These are phyloP conservation scores for Lates calcarifer DNA, from an alignment of 2,113 vertebrate genomes.

Conservation along the genomic window DNA sequence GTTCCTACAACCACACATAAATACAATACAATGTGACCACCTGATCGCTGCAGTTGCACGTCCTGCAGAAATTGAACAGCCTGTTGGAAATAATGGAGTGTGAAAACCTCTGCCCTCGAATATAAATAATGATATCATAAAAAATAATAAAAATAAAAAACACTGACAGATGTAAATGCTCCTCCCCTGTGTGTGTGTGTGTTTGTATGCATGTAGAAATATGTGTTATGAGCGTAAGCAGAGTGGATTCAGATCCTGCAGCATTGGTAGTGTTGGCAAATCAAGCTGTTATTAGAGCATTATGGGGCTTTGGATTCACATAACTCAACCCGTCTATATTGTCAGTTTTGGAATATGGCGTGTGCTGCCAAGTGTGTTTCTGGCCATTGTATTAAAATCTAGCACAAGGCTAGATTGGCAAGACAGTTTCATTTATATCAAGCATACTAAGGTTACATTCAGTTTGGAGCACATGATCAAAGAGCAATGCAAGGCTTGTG, in stretches of 20 bases:
- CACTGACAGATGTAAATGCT: slow-evolving; percentile 25
- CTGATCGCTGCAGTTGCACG: slow-evolving; percentile 43
- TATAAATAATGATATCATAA: slow-evolving; percentile 40
- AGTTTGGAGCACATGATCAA: not conserved
- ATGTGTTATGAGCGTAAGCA: not conserved
- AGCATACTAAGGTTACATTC: not conserved
- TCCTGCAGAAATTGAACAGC: slow-evolving; percentile 55
- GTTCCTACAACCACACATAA: slow-evolving; percentile 72
- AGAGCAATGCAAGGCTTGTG: not conserved
- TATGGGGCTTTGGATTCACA: slow-evolving; percentile 1
- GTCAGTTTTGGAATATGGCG: slow-evolving; percentile 11
- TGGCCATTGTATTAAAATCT: slow-evolving; percentile 21
- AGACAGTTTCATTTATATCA: not conserved
- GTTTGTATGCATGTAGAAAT: not conserved
- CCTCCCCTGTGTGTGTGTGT: not conserved
- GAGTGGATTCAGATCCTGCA: not conserved
- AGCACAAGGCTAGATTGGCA: not conserved
- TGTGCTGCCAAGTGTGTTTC: slow-evolving; percentile 1
- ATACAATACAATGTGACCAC: slow-evolving; percentile 55
- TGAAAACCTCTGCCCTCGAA: slow-evolving; percentile 53
- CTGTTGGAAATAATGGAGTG: slow-evolving; percentile 66
- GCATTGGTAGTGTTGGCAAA: not conserved
- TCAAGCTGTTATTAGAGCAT: not conserved
- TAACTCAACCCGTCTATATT: slow-evolving; percentile 3
- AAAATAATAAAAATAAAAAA: slow-evolving; percentile 5